Conservation (phyloP, 2,113 vertebrate genomes). For the Pteropus alecto region DNA sequence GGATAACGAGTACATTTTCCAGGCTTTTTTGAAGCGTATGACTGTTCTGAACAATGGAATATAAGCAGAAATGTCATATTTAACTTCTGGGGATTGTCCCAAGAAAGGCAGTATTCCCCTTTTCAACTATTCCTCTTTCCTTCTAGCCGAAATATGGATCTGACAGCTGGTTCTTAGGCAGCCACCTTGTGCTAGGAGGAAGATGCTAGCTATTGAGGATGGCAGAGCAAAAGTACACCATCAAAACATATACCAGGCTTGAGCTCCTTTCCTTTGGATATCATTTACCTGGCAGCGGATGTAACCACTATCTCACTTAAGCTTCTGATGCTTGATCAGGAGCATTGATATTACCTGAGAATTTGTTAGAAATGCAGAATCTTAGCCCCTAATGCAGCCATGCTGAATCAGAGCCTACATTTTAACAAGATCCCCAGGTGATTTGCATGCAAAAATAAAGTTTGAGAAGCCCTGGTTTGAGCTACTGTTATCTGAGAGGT, state of each 20-base stretch:
- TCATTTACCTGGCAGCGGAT: neutral
- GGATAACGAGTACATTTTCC: neutral
- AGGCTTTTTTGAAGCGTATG: neutral
- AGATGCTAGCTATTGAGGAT: neutral
- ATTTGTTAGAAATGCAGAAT: neutral
- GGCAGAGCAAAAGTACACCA: neutral
- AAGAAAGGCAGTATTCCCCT: neutral
- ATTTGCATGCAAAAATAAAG: neutral
- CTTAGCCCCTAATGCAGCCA: neutral
- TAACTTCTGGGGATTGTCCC: neutral
- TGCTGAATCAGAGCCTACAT: neutral
- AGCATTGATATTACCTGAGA: neutral
- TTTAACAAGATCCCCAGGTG: neutral
- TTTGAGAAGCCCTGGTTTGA: neutral
- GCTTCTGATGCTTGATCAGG: neutral
- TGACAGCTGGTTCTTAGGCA: neutral
- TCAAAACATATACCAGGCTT: neutral
- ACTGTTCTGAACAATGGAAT: neutral
- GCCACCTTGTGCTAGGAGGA: neutral
- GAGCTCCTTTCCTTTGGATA: neutral
- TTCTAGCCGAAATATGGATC: neutral
- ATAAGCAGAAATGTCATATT: neutral
- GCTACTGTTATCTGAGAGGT: neutral
- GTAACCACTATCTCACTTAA: neutral
- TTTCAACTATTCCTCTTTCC: neutral